Evolutionary conservation across 1,140 invertebrate species (phyloP), one percentile per base, ranked within the genome.

Genomic region (Paraescarpia echinospica): DNA sequence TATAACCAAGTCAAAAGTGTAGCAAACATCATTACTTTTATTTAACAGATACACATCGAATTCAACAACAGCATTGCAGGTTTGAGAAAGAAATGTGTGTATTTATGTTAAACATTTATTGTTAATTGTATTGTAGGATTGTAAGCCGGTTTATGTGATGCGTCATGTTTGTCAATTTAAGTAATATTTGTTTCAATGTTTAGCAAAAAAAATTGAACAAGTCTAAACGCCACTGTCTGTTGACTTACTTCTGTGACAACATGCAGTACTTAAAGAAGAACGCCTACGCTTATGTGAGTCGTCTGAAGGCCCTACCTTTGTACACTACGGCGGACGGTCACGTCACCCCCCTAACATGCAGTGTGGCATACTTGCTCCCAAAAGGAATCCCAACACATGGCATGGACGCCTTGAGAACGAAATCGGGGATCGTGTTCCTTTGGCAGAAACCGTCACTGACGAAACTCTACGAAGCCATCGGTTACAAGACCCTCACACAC

Each of bases 241-340:
- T 92, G 31, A 93, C 92, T 34, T 93, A 92, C 89, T 93, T 92
- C 89, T 35, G 88, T 35, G 92, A 92, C 59, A 91, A 89, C 77
- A 31, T 92, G 34, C 48, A 91, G 31, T 0, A 35, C 8, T 92
- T 92, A 90, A 88, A 91, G 35, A 33, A 89, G 14, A 90, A 92
- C 22, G 1, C 0, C 77, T 27, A 33, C 27, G 35, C 92, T 1
- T 48, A 89, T 18, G 33, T 33, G 1, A 89, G 22, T 34, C n/a
- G 48, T 33, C 59, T 93, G 48, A 9, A 91, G n/a, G 88, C 77
- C 35, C 51, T 92, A 8, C 34, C 41, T 48, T n/a, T 93, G 35
- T 92, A 91, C 91, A 41, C 92, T 1, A 93, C 92, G 0, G 88
- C 77, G 14, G 33, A 91, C n/a, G 92, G 90, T 31, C 31, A 41